These are phyloP conservation scores for Strigamia maritima DNA, from an alignment of 2,888 invertebrate species.

Conservation along the genomic window DNA sequence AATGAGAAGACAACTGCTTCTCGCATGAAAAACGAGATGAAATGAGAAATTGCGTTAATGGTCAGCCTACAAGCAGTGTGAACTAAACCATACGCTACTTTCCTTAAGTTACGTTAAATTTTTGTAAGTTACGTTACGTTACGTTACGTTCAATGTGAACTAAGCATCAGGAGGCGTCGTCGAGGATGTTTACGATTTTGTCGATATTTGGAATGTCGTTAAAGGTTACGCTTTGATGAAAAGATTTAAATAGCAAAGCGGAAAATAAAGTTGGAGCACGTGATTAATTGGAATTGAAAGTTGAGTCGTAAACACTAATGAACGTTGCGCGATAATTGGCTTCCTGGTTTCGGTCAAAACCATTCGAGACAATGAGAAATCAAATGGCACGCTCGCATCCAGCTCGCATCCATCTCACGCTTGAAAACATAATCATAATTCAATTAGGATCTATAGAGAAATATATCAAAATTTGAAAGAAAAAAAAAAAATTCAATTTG, in stretches of 20 bases:
- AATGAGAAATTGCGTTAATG: too few relatives aligned
- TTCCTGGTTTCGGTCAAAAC: not conserved
- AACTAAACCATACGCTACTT: too few relatives aligned
- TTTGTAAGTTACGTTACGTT: too few relatives aligned
- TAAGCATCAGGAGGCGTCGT: too few relatives aligned
- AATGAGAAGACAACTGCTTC: too few relatives aligned
- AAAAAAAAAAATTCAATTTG: too few relatives aligned
- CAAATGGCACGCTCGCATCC: not conserved
- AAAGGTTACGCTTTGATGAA: not conserved
- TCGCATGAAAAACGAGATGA: too few relatives aligned
- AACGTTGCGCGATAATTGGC: not conserved
- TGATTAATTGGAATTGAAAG: not conserved
- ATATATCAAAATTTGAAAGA: too few relatives aligned
- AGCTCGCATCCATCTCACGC: too few relatives aligned
- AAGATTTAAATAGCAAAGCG: not conserved
- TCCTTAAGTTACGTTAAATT: too few relatives aligned
- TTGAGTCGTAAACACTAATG: not conserved
- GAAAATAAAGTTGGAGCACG: not conserved
- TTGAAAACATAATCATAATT: not conserved
- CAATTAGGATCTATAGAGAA: not conserved
- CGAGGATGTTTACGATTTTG: not conserved
- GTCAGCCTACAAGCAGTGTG: too few relatives aligned
- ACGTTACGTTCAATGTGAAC: too few relatives aligned
- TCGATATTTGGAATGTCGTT: not conserved
- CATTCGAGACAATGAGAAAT: not conserved